Percentiles rank a stretch among this genome's conserved stretches.
Evolutionary conservation across 2,888 invertebrate species (phyloP).

Genomic region (Pseudolycoriella hygida): DNA sequence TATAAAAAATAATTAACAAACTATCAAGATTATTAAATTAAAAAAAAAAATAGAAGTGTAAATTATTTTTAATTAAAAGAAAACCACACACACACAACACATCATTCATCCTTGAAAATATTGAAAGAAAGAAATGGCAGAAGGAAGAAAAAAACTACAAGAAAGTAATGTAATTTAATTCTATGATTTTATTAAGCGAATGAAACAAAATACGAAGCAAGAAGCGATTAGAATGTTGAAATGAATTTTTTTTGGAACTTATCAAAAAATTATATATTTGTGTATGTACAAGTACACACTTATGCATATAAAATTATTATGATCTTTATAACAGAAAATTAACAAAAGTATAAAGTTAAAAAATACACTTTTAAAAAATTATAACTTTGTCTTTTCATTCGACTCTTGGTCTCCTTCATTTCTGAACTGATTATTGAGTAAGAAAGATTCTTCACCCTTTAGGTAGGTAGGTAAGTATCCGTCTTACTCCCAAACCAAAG

Average conservation of each 20-base stretch:
- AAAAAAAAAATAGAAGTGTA: neutral
- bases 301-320: constrained; percentile 6
- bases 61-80: neutral
- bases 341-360: constrained; percentile 6
- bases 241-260: too few relatives aligned
- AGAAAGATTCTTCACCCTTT: too few relatives aligned
- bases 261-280: too few relatives aligned
- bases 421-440: too few relatives aligned
- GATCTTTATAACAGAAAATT: constrained; percentile 6
- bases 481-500: too few relatives aligned
- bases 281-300: neutral
- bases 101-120: neutral
- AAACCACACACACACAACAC: neutral
- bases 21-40: neutral
- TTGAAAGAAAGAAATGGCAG: neutral
- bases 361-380: constrained; percentile 5
- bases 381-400: too few relatives aligned
- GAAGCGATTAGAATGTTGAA: too few relatives aligned
- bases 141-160: neutral
- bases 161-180: too few relatives aligned
- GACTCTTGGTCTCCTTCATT: too few relatives aligned
- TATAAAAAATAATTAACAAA: neutral
- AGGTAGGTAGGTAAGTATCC: too few relatives aligned
- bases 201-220: constrained; percentile 4
- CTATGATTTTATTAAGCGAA: constrained; percentile 1